Evolutionary conservation across 30 jellyfish, hydroid and myxozoan genomes (phyloP).

Genomic region (Hydra vulgaris): DNA sequence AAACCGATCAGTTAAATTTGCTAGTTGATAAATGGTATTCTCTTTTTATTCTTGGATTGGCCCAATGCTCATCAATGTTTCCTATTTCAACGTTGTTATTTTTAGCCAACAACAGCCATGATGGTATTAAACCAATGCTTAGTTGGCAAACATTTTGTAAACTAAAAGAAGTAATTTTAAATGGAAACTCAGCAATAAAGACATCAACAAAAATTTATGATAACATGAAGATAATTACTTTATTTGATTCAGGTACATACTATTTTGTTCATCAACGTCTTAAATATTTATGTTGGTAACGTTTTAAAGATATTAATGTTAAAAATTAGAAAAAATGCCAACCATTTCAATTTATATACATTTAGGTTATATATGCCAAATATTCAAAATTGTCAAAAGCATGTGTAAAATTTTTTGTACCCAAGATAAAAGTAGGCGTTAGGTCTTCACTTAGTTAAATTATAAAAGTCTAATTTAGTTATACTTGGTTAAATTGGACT

Average conservation of each 20-base stretch:
- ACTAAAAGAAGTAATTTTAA: conserved; percentile 67
- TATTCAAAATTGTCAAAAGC: too few species aligned
- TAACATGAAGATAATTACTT: conserved; percentile 78
- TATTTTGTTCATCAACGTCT: background rate
- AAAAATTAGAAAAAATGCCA: too few species aligned
- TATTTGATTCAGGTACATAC: conserved; percentile 78
- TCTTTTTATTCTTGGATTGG: conserved; percentile 80
- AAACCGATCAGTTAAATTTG: conserved; percentile 59
- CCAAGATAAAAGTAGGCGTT: too few species aligned
- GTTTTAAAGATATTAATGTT: too few species aligned
- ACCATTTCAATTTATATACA: too few species aligned
- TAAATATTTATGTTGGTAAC: background rate
- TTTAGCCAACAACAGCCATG: conserved; percentile 35
- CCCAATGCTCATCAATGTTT: conserved; percentile 83
- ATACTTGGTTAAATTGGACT: too few species aligned
- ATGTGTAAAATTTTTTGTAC: too few species aligned
- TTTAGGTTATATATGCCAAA: too few species aligned
- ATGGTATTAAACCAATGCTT: conserved; percentile 28
- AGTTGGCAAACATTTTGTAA: conserved; percentile 79
- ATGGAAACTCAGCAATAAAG: conserved; percentile 65
- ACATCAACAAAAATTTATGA: conserved; percentile 66
- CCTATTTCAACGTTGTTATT: conserved; percentile 91
- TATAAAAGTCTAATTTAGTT: too few species aligned
- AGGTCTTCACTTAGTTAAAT: too few species aligned
- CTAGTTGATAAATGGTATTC: conserved; percentile 76